Base-by-base conservation (phyloP, 2,888 invertebrate species). In the Criorhina ranunculi region DNA sequence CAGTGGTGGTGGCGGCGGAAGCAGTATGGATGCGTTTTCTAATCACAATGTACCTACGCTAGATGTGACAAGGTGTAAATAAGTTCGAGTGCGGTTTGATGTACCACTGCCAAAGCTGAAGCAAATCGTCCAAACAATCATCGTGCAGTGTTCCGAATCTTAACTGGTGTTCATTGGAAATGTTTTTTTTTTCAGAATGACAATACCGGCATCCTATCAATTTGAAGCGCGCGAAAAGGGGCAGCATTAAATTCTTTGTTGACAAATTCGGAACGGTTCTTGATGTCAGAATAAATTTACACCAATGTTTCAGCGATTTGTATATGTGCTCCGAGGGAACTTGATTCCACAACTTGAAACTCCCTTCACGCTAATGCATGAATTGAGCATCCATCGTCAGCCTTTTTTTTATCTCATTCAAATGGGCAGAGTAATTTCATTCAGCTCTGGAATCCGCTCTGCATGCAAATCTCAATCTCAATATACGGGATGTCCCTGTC, bases 191-290 rank as follows among this genome's bases (percentile, higher is more conserved):
- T 62, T 55, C 17, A 2, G n/a, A n/a, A 55, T 7, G 4, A 19
- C 11, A 42, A 19, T 42, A 33, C 31, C 35, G 72, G 62, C 44
- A 76, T 87, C 51, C 49, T 33, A 70, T 79, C 64, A 79, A 79
- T 78, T 72, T 44, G 37, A 86, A 67, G 37, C 49, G 53, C 49
- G 33, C 33, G 49, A 67, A 75, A 83, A 78, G 76, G 70, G 70
- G 78, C 75, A 55, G 75, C 55, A 72, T 35, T 29, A 53, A 82
- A 88, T 87, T 87, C 82, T 81, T 78, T 83, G 86, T 86, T 87
- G 88, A 88, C 87, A 88, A 88, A 88, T 87, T 87, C 66, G 70
- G 82, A 62, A 88, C 86, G 57, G 86, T 72, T 87, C 82, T 85
- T 42, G 35, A 64, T 87, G 88, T 87, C 87, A 77, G 87, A 86